Percentiles rank a stretch among this genome's conserved stretches.
phyloP scores from a whole-genome alignment of 1,140 invertebrate species.

The Meloidogyne floridensis region DNA sequence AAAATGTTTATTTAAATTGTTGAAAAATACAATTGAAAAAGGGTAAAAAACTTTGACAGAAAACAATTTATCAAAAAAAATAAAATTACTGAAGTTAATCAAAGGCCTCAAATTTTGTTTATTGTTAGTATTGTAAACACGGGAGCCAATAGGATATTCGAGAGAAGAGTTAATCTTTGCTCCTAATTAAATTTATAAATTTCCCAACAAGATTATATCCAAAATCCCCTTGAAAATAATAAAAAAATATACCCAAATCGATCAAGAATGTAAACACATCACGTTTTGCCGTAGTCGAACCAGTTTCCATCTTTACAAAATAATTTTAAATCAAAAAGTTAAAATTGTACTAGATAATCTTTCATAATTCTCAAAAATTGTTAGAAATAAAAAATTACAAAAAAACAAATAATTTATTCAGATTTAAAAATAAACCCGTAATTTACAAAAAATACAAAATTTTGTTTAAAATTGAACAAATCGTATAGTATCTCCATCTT shows the following conservation, averaged over 20 bases:
- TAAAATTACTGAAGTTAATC: too few species aligned
- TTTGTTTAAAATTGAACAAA: constrained; percentile 25
- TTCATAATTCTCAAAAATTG: not conserved
- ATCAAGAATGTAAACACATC: not conserved
- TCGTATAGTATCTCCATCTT: constrained; percentile 25
- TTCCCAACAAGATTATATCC: too few species aligned
- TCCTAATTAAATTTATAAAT: too few species aligned
- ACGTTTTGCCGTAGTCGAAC: not conserved
- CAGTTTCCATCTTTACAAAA: not conserved
- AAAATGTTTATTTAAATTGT: constrained; percentile 17
- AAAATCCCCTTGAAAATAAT: too few species aligned
- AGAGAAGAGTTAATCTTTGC: too few species aligned
- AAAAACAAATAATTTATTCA: not conserved
- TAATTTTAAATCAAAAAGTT: not conserved
- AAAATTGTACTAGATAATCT: not conserved
- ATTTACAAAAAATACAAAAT: not conserved
- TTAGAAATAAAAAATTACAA: not conserved
- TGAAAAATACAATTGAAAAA: too few species aligned
- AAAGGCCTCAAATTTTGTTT: too few species aligned
- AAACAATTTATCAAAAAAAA: too few species aligned
- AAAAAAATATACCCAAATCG: not conserved
- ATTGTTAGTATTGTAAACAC: too few species aligned
- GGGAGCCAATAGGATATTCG: too few species aligned
- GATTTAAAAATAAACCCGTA: not conserved
- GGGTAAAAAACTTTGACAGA: too few species aligned